Evolutionary conservation across 2,888 invertebrate genomes (phyloP), one percentile per base, ranked within the genome.

Genomic region (Chloromyia formosa): DNA sequence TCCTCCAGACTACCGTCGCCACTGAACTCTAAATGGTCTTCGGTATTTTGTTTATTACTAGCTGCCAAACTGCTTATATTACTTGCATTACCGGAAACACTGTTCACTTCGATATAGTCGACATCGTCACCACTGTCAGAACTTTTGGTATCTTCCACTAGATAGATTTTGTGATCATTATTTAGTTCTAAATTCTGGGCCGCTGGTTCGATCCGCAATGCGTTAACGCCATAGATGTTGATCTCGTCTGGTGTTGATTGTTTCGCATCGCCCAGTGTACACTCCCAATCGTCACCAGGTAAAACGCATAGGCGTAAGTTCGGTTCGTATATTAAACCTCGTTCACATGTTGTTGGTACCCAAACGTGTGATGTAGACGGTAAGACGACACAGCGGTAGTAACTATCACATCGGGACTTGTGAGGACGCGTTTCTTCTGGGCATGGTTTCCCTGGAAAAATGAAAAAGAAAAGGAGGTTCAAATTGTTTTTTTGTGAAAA

Each of bases 231-330:
- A 74, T 78, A 78, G 35, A 78, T 73, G 72, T 78, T 79, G 45
- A 73, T 75, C 9, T 77, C 77, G 18, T 77, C 77, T n/a, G 69
- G 42, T 7, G 42, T 49, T 10, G n/a, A 0, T 7, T 23, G 42
- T 68, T 12, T 35, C 5, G 68, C 58, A 10, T 40, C 56, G 53
- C 82, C 83, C 2, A 82, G 78, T 9, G 79, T 76, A 77, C 86
- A 86, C 64, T 86, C 86, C 86, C 86, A 86, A 73, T 86, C 83
- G 40, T 85, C 85, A n/a, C 81, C 85, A 2, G 85, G 84, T 42
- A 86, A 64, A 10, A 85, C 85, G 77, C 85, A 86, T 40, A 82
- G 80, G n/a, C 79, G 80, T n/a, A 85, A 78, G 76, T 80, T 81
- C 27, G 81, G 81, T 69, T 86, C 85, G 75, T 83, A 86, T 1